Evolutionary conservation across 2,797 vertebrate genomes (phyloP), one percentile per base, ranked within the genome.

Genomic region (Galago senegalensis): DNA sequence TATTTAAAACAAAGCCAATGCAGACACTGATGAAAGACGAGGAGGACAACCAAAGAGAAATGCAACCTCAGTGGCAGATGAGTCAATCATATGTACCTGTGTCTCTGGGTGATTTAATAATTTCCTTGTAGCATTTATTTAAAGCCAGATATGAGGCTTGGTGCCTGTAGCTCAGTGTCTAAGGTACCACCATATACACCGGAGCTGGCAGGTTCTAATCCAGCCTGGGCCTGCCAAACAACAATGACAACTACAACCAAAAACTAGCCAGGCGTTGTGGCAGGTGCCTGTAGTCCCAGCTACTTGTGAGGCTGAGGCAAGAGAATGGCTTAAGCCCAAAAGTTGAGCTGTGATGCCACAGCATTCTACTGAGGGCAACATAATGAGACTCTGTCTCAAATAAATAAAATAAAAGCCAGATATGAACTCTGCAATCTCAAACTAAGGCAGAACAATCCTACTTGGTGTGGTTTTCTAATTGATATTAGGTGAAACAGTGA

Each of bases 1-100:
- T 77, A 77, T 70, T 95, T 93, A 96, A 96, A 89, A 70, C 75
- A 94, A 80, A 73, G 73, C 34, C 34, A 75, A 65, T 31, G 17
- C 27, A 56, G 49, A 90, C 18, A 75, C 0, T 86, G 75, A 93
- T 8, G 53, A 43, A 72, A 82, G 67, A 89, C 77, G 23, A 82
- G 37, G 31, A 84, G 8, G 83, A 85, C 73, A 70, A 85, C 84
- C 27, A 80, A 87, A 72, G 53, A 76, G 58, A 75, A 53, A 53
- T 14, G 37, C 13, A 58, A n/a, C 65, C 53, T 63, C 4, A 1
- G 16, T 1, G 21, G 72, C 37, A 31, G 53, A 49, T 49, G 31
- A 90, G 69, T 82, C 37, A 11, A 43, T 58, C 61, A 29, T 10
- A 34, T 0, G 27, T 17, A 49, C 46, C 79, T 77, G 40, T 25